Percentiles rank a stretch among this genome's conserved stretches.
Conservation (phyloP, 2,113 vertebrate genomes). For the Sphyrna mokarran region DNA sequence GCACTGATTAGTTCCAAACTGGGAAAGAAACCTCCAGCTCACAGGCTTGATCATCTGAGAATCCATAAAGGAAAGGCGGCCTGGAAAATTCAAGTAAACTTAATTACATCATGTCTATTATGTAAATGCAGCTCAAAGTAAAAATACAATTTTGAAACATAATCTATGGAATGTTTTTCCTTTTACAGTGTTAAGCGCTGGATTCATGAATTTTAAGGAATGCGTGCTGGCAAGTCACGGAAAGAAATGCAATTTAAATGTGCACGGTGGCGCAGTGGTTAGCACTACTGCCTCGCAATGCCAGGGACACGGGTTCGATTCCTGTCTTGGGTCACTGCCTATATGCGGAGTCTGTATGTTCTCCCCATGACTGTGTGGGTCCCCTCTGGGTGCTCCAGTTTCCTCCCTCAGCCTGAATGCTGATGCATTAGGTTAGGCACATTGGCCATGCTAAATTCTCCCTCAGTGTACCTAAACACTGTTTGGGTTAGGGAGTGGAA, state of each 20-base stretch:
- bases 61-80: background rate
- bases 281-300: too few relatives aligned
- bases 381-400: too few relatives aligned
- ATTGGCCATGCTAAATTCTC: too few relatives aligned
- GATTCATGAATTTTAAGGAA: background rate
- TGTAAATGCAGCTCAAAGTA: constrained; percentile 28
- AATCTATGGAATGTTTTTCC: background rate
- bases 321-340: too few relatives aligned
- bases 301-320: too few relatives aligned
- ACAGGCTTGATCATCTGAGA: constrained; percentile 7
- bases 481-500: too few relatives aligned
- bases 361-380: too few relatives aligned
- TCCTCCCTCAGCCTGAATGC: too few relatives aligned
- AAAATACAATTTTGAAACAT: constrained; percentile 24
- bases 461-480: too few relatives aligned
- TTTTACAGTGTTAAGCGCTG: background rate
- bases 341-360: too few relatives aligned
- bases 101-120: constrained; percentile 34
- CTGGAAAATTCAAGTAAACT: constrained; percentile 29
- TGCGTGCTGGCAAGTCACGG: background rate
- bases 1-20: background rate
- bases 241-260: background rate
- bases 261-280: too few relatives aligned
- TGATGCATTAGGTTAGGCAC: too few relatives aligned
- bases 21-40: background rate